Evolutionary conservation across 2,888 invertebrate genomes (phyloP), one percentile per base, ranked within the genome.

Genomic region (Thymelicus lineola): DNA sequence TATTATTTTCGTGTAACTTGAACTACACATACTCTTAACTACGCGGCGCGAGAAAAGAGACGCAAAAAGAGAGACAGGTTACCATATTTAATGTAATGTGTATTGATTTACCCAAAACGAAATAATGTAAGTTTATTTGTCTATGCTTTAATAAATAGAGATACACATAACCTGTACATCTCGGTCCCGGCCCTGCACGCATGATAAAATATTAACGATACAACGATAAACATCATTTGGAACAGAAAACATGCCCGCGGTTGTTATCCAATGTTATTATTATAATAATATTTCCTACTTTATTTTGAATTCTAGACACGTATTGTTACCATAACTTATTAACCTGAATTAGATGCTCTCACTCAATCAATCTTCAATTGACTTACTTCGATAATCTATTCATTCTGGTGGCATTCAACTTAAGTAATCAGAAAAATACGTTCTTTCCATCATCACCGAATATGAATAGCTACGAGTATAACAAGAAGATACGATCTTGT

Each of bases 171-270:
- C 20, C 20, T 53, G 53, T 20, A 53, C 53, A 12, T 53, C 12
- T 20, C 20, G 48, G 50, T 42, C 42, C 42, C 20, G 48, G 50
- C 4, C 42, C 12, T 42, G 42, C 12, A 12, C 42, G 42, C 17
- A 17, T 50, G 17, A 50, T 50, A 50, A 17, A 50, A 50, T 50
- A 50, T 50, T 50, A 50, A 50, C 17, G 50, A 50, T 17, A 50
- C 50, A 7, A 50, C 50, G 53, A 53, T 17, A 53, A 53, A 53
- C 53, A 53, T 53, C 53, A 20, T 20, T 53, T 53, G 17, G 53
- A 10, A 12, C 20, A 4, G 53, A 53, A 53, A 53, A 53, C 53
- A 53, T 20, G 53, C 20, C 53, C 20, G 20, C 53, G 17, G 53
- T 12, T 20, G 53, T 53, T 53, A 6, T 15, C 17, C 17, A 20